phyloP scores from a whole-genome alignment of 1,140 invertebrate genomes.

The Homarus americanus region DNA sequence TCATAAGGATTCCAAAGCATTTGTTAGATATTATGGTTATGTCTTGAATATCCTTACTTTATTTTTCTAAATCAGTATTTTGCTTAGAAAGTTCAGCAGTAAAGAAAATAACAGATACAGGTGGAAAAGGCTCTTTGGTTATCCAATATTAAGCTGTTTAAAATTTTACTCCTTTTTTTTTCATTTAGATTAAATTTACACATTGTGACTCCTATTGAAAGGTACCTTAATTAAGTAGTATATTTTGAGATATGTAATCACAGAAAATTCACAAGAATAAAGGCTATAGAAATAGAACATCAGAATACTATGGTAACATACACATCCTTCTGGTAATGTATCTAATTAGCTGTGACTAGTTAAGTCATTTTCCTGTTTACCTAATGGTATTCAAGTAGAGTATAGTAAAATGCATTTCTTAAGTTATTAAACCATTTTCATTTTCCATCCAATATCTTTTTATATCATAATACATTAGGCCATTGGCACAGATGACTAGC shows the following conservation, averaged over 20 bases:
- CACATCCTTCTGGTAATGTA: conserved; percentile 24
- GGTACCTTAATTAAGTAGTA: not conserved
- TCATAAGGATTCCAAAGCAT: conserved; percentile 28
- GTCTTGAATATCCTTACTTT: not conserved
- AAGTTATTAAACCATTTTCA: conserved; percentile 1
- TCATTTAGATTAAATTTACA: not conserved
- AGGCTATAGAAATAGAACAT: conserved; percentile 23
- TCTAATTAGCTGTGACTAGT: conserved; percentile 37
- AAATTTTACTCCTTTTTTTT: conserved; percentile 1
- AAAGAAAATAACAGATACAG: conserved; percentile 19
- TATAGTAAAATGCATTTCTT: conserved; percentile 29
- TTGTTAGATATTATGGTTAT: not conserved
- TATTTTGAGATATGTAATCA: conserved; percentile 24
- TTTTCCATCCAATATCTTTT: conserved; percentile 18
- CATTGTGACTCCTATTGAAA: not conserved
- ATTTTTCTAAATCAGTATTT: not conserved
- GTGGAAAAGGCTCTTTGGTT: conserved; percentile 42
- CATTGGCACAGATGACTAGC: conserved; percentile 69
- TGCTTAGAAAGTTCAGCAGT: conserved; percentile 7
- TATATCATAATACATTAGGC: conserved; percentile 33
- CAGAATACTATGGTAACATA: conserved; percentile 22
- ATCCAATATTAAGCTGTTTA: conserved; percentile 42
- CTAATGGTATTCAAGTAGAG: not conserved
- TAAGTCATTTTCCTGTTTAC: conserved; percentile 30
- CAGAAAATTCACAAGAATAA: not conserved